Percentiles rank a stretch among this genome's conserved stretches.
These are phyloP conservation scores for Philereme vetulata DNA, from an alignment of 2,888 invertebrate genomes.

Conservation along the genomic window DNA sequence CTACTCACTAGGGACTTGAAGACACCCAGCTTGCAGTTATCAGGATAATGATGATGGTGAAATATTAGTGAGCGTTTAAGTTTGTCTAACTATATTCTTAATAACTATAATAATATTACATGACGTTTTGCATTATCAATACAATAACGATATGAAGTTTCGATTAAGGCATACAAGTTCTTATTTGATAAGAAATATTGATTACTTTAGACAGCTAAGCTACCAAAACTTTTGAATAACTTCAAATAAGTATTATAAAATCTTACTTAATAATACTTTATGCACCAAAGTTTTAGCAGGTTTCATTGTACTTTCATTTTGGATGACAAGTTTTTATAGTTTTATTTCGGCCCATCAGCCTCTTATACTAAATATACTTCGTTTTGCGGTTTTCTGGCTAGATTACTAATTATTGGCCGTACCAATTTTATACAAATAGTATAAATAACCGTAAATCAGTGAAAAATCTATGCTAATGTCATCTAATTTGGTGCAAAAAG, in stretches of 20 bases:
- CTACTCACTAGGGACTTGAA: too few relatives aligned
- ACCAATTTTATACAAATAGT: constrained; percentile 13
- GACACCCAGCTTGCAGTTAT: too few relatives aligned
- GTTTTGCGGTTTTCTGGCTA: constrained; percentile 18
- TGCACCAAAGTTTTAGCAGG: constrained; percentile 44
- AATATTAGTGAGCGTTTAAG: constrained; percentile 12
- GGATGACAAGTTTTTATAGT: constrained; percentile 23
- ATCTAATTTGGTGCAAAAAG: constrained; percentile 53
- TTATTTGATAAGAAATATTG: constrained; percentile 77
- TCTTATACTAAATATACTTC: constrained; percentile 11
- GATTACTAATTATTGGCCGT: constrained; percentile 6
- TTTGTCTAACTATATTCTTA: constrained; percentile 19
- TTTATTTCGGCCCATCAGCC: constrained; percentile 6
- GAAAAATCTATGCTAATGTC: constrained; percentile 27
- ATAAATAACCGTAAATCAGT: constrained; percentile 11
- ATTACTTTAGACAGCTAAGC: constrained; percentile 57
- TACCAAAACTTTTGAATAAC: constrained; percentile 44
- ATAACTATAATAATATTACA: constrained; percentile 23
- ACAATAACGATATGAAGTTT: constrained; percentile 81
- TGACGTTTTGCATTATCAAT: constrained; percentile 68
- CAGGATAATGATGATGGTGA: too few relatives aligned
- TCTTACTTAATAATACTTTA: constrained; percentile 33
- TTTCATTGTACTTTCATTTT: constrained; percentile 43
- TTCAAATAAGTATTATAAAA: constrained; percentile 36
- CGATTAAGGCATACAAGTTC: constrained; percentile 79